Percentiles rank a stretch among this genome's conserved stretches.
Evolutionary conservation across 53 echinoderm and acorn worm genomes (phyloP).

Genomic region (Antedon mediterranea): DNA sequence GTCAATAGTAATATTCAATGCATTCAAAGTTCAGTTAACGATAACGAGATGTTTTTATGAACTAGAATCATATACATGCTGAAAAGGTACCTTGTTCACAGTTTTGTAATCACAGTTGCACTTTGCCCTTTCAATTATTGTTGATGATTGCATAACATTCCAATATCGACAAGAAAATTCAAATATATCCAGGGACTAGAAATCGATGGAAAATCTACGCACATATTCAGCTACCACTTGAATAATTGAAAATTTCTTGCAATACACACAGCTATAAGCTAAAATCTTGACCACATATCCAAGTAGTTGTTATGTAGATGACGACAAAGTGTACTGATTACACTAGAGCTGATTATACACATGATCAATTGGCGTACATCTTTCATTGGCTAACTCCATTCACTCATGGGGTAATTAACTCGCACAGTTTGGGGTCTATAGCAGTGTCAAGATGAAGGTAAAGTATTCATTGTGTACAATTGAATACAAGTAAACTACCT

Average conservation of each 20-base stretch:
- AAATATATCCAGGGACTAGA: neutral
- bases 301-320: neutral
- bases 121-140: neutral
- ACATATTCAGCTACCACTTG: no score
- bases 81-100: no score
- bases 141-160: neutral
- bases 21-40: no score
- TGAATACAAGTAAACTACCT: neutral
- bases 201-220: no score
- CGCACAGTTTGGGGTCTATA: neutral
- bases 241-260: no score
- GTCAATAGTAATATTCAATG: no score
- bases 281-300: neutral
- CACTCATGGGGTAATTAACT: neutral
- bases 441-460: neutral
- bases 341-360: neutral
- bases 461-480: neutral
- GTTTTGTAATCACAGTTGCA: neutral
- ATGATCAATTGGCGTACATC: neutral
- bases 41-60: no score
- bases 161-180: neutral
- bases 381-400: neutral
- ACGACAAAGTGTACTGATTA: neutral
- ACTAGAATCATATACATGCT: no score
- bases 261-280: no score